Percentiles rank a stretch among this genome's conserved stretches.
These are phyloP conservation scores for Atrina japonica DNA, from an alignment of 2,888 invertebrate species.

Conservation along the genomic window DNA sequence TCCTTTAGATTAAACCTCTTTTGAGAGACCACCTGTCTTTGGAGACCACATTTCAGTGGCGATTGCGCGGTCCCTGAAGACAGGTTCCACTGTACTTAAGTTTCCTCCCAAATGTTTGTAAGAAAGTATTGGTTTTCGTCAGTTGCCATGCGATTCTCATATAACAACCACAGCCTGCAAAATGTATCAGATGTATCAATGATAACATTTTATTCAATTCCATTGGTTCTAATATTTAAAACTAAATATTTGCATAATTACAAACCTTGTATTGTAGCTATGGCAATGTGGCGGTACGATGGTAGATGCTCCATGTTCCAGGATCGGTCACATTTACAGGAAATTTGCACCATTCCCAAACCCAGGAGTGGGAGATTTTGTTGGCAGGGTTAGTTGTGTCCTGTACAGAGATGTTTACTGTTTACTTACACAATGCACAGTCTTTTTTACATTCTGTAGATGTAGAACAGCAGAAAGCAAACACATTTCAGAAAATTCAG, in stretches of 20 bases:
- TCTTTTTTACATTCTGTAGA: background rate
- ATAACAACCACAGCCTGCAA: background rate
- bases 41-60: too few species aligned
- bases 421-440: background rate
- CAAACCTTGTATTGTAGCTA: constrained; percentile 82
- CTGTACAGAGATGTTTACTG: background rate
- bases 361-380: constrained; percentile 94
- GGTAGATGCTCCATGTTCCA: constrained; percentile 95
- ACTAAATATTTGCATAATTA: too few species aligned
- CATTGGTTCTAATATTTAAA: too few species aligned
- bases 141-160: background rate
- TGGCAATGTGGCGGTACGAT: constrained; percentile 98
- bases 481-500: background rate
- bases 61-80: too few species aligned
- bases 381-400: constrained; percentile 83
- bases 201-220: too few species aligned
- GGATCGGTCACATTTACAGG: constrained; percentile 91
- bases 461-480: background rate
- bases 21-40: too few species aligned
- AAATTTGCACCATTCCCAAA: constrained; percentile 88
- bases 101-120: too few species aligned
- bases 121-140: too few species aligned
- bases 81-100: too few species aligned
- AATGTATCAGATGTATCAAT: background rate
- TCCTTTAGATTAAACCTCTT: too few species aligned